Evolutionary conservation across 2,888 invertebrate species (phyloP).

Genomic region (Conomelus anceps): DNA sequence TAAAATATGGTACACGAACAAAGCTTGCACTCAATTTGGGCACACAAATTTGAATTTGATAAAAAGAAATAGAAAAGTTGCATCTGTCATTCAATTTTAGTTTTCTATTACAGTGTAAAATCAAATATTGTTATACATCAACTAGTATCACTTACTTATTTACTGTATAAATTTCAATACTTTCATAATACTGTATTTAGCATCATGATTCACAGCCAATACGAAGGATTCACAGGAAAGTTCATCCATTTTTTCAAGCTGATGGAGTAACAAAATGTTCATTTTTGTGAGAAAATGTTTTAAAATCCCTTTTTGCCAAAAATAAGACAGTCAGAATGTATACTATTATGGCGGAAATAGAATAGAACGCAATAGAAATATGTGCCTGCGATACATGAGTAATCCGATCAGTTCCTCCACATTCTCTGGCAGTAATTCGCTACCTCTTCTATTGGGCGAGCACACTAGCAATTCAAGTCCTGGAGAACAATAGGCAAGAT

Average conservation of each 20-base stretch:
- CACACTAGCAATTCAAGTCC: conserved; percentile 17
- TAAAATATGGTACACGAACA: too few species aligned
- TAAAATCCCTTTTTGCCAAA: not conserved
- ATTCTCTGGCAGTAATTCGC: not conserved
- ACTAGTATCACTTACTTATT: not conserved
- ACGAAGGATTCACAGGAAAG: not conserved
- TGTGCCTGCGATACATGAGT: not conserved
- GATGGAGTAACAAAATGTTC: not conserved
- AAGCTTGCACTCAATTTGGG: too few species aligned
- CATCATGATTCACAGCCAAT: not conserved
- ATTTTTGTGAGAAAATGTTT: not conserved
- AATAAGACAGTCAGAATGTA: not conserved
- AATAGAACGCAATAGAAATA: not conserved
- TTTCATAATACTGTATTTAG: not conserved
- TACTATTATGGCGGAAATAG: not conserved
- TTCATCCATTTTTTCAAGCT: not conserved
- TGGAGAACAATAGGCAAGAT: conserved; percentile 47
- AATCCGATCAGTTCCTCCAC: too few species aligned
- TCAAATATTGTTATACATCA: not conserved
- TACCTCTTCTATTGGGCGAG: not conserved
- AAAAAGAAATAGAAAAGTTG: too few species aligned
- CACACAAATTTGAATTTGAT: too few species aligned
- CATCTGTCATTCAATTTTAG: not conserved
- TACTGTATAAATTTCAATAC: not conserved
- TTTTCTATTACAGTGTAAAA: not conserved